Conservation (phyloP, 2,797 vertebrate species). For the Malurus leucopterus region DNA sequence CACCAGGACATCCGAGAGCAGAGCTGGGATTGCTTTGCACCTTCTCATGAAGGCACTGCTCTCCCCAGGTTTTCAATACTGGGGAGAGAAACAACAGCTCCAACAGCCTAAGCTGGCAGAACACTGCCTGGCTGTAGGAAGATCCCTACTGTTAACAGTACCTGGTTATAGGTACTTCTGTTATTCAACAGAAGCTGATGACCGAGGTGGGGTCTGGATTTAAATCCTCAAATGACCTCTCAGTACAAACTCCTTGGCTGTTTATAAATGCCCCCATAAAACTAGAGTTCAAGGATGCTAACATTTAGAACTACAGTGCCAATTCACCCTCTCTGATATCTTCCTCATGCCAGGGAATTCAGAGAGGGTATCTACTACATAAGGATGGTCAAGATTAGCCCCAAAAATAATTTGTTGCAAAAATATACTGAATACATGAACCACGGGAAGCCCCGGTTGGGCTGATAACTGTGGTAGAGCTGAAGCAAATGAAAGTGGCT, state of each 20-base stretch:
- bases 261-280: slow-evolving; percentile 19
- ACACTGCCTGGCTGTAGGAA: neutral
- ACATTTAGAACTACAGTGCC: neutral
- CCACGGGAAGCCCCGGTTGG: neutral
- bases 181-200: neutral
- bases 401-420: neutral
- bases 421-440: neutral
- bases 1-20: fast-evolving
- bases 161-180: too few species aligned
- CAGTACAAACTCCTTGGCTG: neutral
- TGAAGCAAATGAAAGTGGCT: neutral
- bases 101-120: neutral
- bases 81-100: neutral
- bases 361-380: neutral
- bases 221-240: slow-evolving; percentile 12
- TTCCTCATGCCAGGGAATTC: neutral
- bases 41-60: neutral
- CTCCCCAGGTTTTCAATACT: neutral
- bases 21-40: neutral
- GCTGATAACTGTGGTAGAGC: neutral
- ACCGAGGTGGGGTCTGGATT: neutral
- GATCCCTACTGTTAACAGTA: too few species aligned
- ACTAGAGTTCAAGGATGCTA: neutral
- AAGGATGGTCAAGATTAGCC: neutral
- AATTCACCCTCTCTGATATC: neutral